Base-by-base conservation (phyloP, 2,113 vertebrate species). In the Acrocephalus kingi region DNA sequence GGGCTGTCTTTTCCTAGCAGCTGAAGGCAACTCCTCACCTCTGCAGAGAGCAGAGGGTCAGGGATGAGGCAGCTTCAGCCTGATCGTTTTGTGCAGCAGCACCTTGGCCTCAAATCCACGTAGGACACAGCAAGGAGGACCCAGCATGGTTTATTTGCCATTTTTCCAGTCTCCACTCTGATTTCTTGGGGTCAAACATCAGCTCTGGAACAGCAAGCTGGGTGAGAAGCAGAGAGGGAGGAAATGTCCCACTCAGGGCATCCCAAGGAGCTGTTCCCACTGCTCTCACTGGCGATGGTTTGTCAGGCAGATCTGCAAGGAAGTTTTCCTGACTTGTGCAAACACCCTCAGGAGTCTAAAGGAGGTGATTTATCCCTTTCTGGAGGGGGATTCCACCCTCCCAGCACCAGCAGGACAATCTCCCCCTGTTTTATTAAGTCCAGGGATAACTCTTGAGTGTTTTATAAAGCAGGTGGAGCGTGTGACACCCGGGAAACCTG, bases 211-310 rank as follows among this genome's bases (percentile, higher is more conserved):
- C 8, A 56, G 35, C 46, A 37, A 74, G 37, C 7, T 19, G 1
- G 11, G 20, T 18, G 28, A 52, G 63, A 61, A 55, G 49, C n/a
- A 56, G 37, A 27, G 13, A 49, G 22, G 28, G 61, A 49, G 37
- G n/a, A 28, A n/a, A 30, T 2, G 19, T 17, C 84, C 77, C 51
- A 6, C 35, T 45, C 23, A 2, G 30, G 33, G 21, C 39, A 3
- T 15, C 58, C 66, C 63, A 15, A 10, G 27, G 30, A 67, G 52
- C 45, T 43, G 33, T 0, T 35, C 33, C 74, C 61, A 25, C 37
- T 5, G 5, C 67, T 48, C 69, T 23, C 1, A 0, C 15, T 5
- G 58, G 31, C 56, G 35, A 59, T 9, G 1, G 0, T 21, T 37
- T 12, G 5, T 4, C 10, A 20, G 43, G 66, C 43, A 71, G 43